These are phyloP conservation scores for Phocoena phocoena DNA, from an alignment of 2,113 vertebrate species.

Conservation along the genomic window DNA sequence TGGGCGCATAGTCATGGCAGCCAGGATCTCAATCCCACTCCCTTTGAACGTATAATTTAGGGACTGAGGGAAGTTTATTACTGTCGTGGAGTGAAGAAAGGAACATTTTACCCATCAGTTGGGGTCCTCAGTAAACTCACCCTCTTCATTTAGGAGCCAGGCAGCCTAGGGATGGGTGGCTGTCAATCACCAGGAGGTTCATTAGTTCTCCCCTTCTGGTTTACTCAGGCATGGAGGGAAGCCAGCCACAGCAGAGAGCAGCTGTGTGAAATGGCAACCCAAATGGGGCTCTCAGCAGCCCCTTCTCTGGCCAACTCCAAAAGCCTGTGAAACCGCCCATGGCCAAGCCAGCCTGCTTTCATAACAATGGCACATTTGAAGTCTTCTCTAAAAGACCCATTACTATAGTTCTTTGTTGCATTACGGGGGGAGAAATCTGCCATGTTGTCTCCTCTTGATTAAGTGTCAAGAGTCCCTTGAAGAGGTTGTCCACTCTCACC, in stretches of 20 bases:
- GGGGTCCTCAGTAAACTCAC: background rate
- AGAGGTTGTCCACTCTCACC: no score
- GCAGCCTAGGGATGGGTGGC: background rate
- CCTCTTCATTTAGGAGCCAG: background rate
- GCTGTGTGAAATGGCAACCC: background rate
- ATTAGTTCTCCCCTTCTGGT: background rate
- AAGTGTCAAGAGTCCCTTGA: no score
- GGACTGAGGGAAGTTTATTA: background rate
- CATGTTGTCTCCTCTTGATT: rapidly evolving
- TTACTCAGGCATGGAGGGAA: background rate
- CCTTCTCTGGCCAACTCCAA: background rate
- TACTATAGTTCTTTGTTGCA: background rate
- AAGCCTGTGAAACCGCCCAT: rapidly evolving
- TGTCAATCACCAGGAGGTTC: background rate
- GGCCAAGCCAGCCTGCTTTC: rapidly evolving
- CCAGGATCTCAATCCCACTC: background rate
- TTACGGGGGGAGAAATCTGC: background rate
- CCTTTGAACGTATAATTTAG: background rate
- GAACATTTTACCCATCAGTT: background rate
- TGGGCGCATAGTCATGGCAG: background rate
- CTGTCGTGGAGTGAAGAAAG: background rate
- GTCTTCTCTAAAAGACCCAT: background rate
- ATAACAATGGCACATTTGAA: rapidly evolving
- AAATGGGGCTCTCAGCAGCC: rapidly evolving
- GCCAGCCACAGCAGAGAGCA: rapidly evolving